A percentile compares a stretch with the other conserved stretches of the same genome.
These are phyloP conservation scores for Nomada hirtipes DNA, from an alignment of 2,888 invertebrate species.

Conservation along the genomic window DNA sequence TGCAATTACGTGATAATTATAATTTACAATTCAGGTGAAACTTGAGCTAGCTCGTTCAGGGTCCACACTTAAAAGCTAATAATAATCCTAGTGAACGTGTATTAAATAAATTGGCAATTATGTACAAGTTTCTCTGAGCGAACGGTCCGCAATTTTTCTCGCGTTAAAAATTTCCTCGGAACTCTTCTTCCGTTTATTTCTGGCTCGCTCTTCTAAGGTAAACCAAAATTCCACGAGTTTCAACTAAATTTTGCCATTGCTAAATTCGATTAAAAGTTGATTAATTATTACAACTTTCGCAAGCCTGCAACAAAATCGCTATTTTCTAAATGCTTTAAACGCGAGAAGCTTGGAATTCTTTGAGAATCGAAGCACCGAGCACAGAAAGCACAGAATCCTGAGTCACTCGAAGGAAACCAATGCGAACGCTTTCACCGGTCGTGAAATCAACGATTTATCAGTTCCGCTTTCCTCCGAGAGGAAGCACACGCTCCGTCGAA, in stretches of 20 bases:
- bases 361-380: background rate
- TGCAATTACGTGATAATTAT: background rate
- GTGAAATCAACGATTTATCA: constrained; percentile 40
- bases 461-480: constrained; percentile 34
- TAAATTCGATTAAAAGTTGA: too few relatives aligned
- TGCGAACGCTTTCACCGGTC: constrained; percentile 44
- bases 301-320: too few relatives aligned
- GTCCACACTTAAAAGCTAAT: constrained; percentile 25
- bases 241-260: too few relatives aligned
- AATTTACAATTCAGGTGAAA: constrained; percentile 8
- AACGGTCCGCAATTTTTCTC: constrained; percentile 9
- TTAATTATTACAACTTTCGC: background rate
- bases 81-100: constrained; percentile 34
- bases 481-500: background rate
- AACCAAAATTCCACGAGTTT: background rate
- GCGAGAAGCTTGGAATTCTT: too few relatives aligned
- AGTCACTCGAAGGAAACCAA: background rate
- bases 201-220: background rate
- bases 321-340: background rate
- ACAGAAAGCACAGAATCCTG: constrained; percentile 5
- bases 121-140: constrained; percentile 61
- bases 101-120: constrained; percentile 67
- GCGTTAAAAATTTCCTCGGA: background rate
- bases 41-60: background rate
- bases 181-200: background rate